Evolutionary conservation across 2,797 vertebrate species (phyloP).

Genomic region (Lycodopsis pacificus): DNA sequence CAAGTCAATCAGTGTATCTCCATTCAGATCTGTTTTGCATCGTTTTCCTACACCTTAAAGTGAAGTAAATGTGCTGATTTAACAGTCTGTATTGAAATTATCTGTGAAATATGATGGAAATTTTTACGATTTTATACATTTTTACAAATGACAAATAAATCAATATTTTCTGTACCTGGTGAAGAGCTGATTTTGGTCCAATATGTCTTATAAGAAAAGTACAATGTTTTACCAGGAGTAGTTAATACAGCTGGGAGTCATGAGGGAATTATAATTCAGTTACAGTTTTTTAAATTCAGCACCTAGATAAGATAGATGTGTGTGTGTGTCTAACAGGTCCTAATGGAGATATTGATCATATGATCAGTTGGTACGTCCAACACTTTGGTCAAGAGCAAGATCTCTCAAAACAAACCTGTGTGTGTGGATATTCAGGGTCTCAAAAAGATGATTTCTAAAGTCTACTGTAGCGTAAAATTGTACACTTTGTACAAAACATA

Average conservation of each 20-base stretch:
- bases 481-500: not conserved
- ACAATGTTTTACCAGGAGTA: not conserved
- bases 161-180: not conserved
- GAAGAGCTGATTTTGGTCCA: not conserved
- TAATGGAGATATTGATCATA: not conserved
- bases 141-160: constrained; percentile 7
- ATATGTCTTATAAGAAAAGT: not conserved
- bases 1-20: not conserved
- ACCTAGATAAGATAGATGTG: not conserved
- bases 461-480: not conserved
- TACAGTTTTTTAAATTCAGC: not conserved
- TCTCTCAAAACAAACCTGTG: not conserved
- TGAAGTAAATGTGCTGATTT: not conserved
- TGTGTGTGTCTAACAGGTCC: not conserved
- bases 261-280: not conserved
- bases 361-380: not conserved
- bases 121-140: not conserved
- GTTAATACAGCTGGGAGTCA: not conserved
- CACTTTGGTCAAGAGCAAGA: not conserved
- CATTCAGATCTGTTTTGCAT: not conserved
- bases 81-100: not conserved
- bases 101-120: not conserved
- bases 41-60: not conserved
- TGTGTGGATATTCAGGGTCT: not conserved
- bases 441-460: not conserved